A percentile compares a stretch with the other conserved stretches of the same genome.
Conservation (phyloP, 2,113 vertebrate genomes). For the Ascaphus truei region DNA sequence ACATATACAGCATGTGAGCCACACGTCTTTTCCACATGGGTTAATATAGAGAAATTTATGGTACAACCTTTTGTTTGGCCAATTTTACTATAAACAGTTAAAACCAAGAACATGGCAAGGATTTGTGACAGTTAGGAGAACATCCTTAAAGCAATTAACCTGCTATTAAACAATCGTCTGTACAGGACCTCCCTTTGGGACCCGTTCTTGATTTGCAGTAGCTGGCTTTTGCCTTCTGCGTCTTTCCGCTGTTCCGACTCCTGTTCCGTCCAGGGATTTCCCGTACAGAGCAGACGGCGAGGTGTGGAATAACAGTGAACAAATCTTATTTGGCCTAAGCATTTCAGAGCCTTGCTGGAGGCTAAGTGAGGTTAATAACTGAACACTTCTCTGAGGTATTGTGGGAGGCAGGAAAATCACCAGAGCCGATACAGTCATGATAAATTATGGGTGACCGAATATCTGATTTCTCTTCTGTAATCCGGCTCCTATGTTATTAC, state of each 20-base stretch:
- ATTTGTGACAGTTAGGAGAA: too few relatives aligned
- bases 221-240: background rate
- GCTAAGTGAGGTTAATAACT: constrained; percentile 62
- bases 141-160: too few relatives aligned
- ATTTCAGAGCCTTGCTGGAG: constrained; percentile 41
- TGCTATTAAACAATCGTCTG: background rate
- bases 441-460: constrained; percentile 47
- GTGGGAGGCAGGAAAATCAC: constrained; percentile 36
- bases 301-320: constrained; percentile 34
- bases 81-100: too few relatives aligned
- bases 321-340: constrained; percentile 29
- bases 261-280: background rate
- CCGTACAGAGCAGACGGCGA: background rate
- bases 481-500: constrained; percentile 38
- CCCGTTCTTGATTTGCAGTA: background rate
- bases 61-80: too few relatives aligned
- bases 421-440: constrained; percentile 45
- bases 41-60: too few relatives aligned
- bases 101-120: too few relatives aligned
- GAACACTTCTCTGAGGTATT: constrained; percentile 40
- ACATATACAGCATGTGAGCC: too few relatives aligned
- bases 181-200: background rate
- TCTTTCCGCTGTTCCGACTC: background rate
- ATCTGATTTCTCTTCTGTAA: constrained; percentile 43
- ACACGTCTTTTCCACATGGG: too few relatives aligned